A percentile compares a stretch with the other conserved stretches of the same genome.
phyloP scores from a whole-genome alignment of 1,140 invertebrate species.

The Lepidotrigona ventralis region DNA sequence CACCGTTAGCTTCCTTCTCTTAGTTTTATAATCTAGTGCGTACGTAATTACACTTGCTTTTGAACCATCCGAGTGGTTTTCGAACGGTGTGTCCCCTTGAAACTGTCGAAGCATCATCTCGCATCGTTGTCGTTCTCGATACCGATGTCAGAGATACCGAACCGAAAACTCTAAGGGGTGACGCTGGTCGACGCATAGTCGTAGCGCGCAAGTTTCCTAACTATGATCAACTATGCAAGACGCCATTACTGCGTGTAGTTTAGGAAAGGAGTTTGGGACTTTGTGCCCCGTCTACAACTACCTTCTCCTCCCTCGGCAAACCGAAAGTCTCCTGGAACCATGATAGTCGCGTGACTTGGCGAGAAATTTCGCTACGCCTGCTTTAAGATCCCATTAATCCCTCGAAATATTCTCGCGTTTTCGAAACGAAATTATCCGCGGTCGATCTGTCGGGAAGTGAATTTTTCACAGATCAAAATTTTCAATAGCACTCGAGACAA shows the following conservation, averaged over 20 bases:
- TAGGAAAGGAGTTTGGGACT: conserved; percentile 40
- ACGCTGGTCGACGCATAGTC: conserved; percentile 50
- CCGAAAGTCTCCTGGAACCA: conserved; percentile 48
- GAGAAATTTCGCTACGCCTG: neutral
- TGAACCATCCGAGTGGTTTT: neutral
- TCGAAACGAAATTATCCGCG: neutral
- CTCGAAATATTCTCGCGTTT: too few species aligned
- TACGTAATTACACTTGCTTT: neutral
- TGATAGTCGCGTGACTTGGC: conserved; percentile 2
- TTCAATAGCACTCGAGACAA: neutral
- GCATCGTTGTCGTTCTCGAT: conserved; percentile 31
- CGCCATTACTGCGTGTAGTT: conserved; percentile 47
- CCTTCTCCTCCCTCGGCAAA: conserved; percentile 38
- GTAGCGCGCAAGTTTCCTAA: conserved; percentile 58
- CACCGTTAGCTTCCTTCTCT: neutral
- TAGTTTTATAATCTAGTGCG: neutral
- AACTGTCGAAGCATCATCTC: conserved; percentile 10
- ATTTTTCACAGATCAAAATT: neutral
- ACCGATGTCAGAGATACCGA: conserved; percentile 32
- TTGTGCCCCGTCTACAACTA: conserved; percentile 50
- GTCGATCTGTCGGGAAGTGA: neutral
- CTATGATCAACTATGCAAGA: conserved; percentile 67
- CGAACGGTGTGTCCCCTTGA: conserved; percentile 7
- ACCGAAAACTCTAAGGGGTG: conserved; percentile 35
- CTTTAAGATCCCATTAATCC: neutral